Evolutionary conservation across 2,113 vertebrate genomes (phyloP), one percentile per base, ranked within the genome.

Genomic region (Ciconia stormi): DNA sequence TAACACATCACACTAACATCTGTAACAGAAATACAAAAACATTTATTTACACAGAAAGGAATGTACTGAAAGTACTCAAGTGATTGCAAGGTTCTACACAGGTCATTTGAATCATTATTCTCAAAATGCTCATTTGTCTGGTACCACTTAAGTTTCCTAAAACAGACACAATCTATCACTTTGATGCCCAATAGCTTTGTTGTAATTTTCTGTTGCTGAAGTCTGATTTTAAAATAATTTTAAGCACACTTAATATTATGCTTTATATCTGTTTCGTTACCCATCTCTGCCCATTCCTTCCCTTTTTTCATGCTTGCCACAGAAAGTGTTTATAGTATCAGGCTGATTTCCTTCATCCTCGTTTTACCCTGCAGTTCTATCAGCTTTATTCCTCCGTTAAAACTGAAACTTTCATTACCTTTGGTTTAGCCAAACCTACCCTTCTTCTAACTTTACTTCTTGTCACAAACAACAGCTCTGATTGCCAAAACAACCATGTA

Each of bases 91-190:
- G 87, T 96, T 97, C 90, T 84, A 87, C 80, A 91, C 90, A 95
- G 89, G 70, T 83, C n/a, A 92, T 70, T 36, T 49, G 67, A 81
- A 74, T 29, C 22, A 74, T 78, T 96, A 82, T 42, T 88, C 47
- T 92, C 59, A 95, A 97, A 96, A 97, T 66, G 13, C 19, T 89
- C 55, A 90, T 89, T 87, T 90, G 83, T 88, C 52, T 86, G 53
- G 79, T 73, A 96, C 29, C 58, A 92, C 17, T 38, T 80, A 92
- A 93, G 38, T 93, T 83, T 95, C 58, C 79, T 83, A 95, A 87
- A 97, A 87, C 53, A 94, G 66, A 80, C 71, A 88, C 23, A 85
- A 95, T 84, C 52, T 80, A 86, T 87, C 61, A 81, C 93, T 87
- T 49, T 93, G 32, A 91, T 80, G 59, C 36, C 49, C 4, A 19